A percentile compares a stretch with the other conserved stretches of the same genome.
These are phyloP conservation scores for Pithys albifrons DNA, from an alignment of 2,113 vertebrate genomes.

Conservation along the genomic window DNA sequence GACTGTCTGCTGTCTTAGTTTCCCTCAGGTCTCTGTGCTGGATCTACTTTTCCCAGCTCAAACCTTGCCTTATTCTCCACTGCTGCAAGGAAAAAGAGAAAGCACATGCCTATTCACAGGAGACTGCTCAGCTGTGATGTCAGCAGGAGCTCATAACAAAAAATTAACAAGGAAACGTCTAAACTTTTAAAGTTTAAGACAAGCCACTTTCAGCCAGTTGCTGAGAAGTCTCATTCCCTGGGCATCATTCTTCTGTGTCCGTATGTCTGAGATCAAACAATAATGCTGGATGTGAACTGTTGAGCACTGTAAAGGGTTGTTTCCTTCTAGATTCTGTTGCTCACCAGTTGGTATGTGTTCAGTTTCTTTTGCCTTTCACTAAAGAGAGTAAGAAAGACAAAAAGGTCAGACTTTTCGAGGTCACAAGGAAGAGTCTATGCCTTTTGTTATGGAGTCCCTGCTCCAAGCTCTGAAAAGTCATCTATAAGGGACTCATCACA, in stretches of 20 bases:
- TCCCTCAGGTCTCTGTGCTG: not conserved
- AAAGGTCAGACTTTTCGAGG: not conserved
- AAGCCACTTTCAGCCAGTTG: not conserved
- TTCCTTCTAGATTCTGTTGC: not conserved
- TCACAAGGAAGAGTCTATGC: not conserved
- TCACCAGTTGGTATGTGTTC: not conserved
- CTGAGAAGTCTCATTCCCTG: not conserved
- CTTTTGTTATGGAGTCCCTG: not conserved
- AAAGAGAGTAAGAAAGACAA: not conserved
- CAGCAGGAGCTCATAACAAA: not conserved
- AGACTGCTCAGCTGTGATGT: not conserved
- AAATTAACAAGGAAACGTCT: not conserved
- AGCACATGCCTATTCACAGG: accelerated
- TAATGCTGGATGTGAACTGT: not conserved
- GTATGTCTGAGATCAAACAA: not conserved
- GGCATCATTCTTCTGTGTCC: not conserved
- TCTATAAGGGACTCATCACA: not conserved
- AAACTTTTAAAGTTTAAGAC: not conserved
- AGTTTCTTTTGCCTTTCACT: not conserved
- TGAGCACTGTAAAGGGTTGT: not conserved
- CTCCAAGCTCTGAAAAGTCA: not conserved
- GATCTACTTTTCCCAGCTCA: not conserved
- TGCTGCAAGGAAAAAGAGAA: not conserved
- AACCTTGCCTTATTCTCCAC: not conserved
- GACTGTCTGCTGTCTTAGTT: not conserved